Conservation (phyloP, 1,140 invertebrate genomes). For the Bactericera cockerelli region DNA sequence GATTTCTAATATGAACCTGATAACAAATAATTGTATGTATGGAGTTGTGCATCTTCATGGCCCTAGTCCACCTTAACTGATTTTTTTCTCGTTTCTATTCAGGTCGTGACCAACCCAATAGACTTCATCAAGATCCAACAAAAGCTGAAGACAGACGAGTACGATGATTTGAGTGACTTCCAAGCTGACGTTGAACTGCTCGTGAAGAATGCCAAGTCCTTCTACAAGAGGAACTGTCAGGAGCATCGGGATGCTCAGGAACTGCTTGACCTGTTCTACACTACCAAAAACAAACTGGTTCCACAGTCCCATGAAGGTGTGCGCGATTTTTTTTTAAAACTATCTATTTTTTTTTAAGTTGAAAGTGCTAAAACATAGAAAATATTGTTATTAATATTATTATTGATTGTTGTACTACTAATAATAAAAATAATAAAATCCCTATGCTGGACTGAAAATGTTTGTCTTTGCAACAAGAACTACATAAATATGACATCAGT, state of each 20-base stretch:
- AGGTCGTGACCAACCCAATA: constrained; percentile 78
- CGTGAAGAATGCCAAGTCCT: constrained; percentile 79
- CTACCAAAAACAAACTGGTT: constrained; percentile 35
- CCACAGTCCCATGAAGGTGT: constrained; percentile 22
- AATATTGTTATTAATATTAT: too few species aligned
- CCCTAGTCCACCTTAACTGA: too few species aligned
- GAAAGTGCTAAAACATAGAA: constrained; percentile 24
- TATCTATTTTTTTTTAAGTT: too few species aligned
- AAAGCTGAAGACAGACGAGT: constrained; percentile 89
- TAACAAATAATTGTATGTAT: too few species aligned
- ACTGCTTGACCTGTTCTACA: constrained; percentile 69
- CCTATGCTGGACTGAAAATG: too few species aligned
- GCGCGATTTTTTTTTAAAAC: too few species aligned
- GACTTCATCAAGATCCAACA: constrained; percentile 89
- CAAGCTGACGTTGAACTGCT: constrained; percentile 72
- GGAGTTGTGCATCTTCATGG: too few species aligned
- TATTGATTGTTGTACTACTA: too few species aligned
- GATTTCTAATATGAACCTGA: too few species aligned
- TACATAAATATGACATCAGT: too few species aligned
- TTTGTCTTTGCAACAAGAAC: too few species aligned
- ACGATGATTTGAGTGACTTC: constrained; percentile 76
- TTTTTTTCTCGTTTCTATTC: constrained; percentile 17
- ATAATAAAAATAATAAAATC: too few species aligned
- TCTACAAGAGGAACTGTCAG: constrained; percentile 70
- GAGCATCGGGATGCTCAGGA: constrained; percentile 85